Base-by-base conservation (phyloP, 2,797 vertebrate genomes). In the Clarias fuscus region DNA sequence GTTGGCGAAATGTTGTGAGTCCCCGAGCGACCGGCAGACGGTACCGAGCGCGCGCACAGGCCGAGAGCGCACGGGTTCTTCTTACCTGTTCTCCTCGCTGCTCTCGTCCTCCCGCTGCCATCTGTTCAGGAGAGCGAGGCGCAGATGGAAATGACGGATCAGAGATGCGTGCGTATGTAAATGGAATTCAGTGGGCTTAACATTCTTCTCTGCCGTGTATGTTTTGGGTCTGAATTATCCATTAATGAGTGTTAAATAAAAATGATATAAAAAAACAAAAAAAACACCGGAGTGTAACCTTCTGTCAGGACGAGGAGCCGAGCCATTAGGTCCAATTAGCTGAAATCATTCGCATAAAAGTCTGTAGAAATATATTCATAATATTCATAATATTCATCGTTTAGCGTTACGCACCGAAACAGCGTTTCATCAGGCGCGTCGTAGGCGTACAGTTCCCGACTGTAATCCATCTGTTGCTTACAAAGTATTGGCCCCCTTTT, bases 111-210 rank as follows among this genome's bases (percentile, higher is more conserved):
- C 65, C 43, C 33, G 58, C 70, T 65, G 83, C 83, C 86, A 87
- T 87, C 86, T 87, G 83, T 87, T 87, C 83, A 58, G 37, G 65
- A 87, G 86, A 43, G 48, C 83, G 78, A 62, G 30, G 84, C 59
- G 48, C 86, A 87, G 86, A 81, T 87, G 86, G 83, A 87, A 87
- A 84, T 79, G 72, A 87, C 56, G 64, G 78, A 84, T 84, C 77
- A 87, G 43, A 72, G 65, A 43, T 4, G 64, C 33, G 48, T 18
- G 86, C 75, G 86, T 81, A 40, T 81, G 86, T 80, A 77, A 75
- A 73, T 68, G 59, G 33, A 61, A 86, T 83, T 76, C 61, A 2
- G 56, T 48, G 62, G 62, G 30, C 33, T 61, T 59, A 59, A 24
- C 48, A 20, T 77, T 83, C 53, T 62, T 71, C 64, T 87, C 85